Conservation (phyloP, 2,797 vertebrate genomes). For the Tragelaphus eurycerus region DNA sequence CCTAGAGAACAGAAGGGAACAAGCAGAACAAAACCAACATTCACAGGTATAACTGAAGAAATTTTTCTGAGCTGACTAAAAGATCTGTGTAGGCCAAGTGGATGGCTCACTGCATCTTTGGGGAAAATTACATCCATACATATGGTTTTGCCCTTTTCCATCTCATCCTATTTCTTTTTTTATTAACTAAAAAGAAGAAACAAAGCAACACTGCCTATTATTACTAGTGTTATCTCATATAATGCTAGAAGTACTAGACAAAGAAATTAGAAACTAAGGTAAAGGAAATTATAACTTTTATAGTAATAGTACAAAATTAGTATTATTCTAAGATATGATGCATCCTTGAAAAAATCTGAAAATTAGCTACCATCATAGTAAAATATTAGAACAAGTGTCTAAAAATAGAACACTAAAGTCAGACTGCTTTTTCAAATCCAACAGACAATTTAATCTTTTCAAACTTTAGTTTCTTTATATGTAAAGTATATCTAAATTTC, state of each 20-base stretch:
- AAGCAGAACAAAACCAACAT: neutral
- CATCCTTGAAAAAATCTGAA: neutral
- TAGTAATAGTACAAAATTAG: neutral
- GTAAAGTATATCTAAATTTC: neutral
- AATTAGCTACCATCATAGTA: neutral
- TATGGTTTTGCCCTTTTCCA: neutral
- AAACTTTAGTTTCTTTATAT: neutral
- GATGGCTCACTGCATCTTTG: neutral
- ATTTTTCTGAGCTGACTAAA: neutral
- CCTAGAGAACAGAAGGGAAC: neutral
- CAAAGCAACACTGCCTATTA: neutral
- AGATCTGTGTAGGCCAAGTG: neutral
- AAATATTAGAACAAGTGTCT: neutral
- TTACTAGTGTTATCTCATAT: neutral
- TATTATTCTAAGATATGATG: neutral
- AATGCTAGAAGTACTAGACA: neutral
- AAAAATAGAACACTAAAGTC: neutral
- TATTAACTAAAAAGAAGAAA: neutral
- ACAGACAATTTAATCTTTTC: neutral
- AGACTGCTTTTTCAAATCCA: neutral
- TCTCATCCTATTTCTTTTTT: neutral
- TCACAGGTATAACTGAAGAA: conserved; percentile 29
- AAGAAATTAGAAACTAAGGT: neutral
- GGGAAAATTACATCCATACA: neutral
- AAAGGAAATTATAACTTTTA: neutral